phyloP scores from a whole-genome alignment of 2,797 vertebrate genomes.

The Channa striata region DNA sequence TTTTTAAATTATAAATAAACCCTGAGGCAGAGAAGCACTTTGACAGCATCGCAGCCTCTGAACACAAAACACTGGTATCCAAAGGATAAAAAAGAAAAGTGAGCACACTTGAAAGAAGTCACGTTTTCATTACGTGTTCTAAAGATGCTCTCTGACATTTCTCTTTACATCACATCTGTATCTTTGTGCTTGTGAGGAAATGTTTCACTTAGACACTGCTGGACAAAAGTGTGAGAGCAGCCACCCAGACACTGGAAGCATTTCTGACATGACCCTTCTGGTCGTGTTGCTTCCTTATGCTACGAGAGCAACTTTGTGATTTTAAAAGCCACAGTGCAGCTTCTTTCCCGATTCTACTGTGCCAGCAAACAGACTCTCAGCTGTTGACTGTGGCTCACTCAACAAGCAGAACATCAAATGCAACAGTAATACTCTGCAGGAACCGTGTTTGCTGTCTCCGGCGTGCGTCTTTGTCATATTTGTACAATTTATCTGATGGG shows the following conservation, averaged over 20 bases:
- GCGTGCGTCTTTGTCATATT: conserved; percentile 38
- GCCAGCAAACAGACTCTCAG: conserved; percentile 34
- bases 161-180: conserved; percentile 47
- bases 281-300: background rate
- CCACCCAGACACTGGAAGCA: conserved; percentile 31
- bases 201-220: conserved; percentile 30
- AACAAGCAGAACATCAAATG: conserved; percentile 46
- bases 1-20: conserved; percentile 63
- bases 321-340: conserved; percentile 27
- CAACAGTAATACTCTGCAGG: conserved; percentile 33
- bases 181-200: conserved; percentile 28
- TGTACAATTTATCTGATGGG: conserved; percentile 39
- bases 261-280: conserved; percentile 15
- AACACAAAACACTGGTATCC: conserved; percentile 58
- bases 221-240: conserved; percentile 25
- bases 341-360: conserved; percentile 17
- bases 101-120: conserved; percentile 23
- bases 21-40: conserved; percentile 46
- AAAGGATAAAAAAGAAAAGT: conserved; percentile 2
- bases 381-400: conserved; percentile 44
- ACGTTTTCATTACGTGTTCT: conserved; percentile 50
- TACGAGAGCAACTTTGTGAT: conserved; percentile 37
- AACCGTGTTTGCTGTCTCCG: conserved; percentile 43
- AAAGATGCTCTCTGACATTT: conserved; percentile 46
- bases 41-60: conserved; percentile 51